phyloP scores from a whole-genome alignment of 2,113 vertebrate species.

The Scortum barcoo region DNA sequence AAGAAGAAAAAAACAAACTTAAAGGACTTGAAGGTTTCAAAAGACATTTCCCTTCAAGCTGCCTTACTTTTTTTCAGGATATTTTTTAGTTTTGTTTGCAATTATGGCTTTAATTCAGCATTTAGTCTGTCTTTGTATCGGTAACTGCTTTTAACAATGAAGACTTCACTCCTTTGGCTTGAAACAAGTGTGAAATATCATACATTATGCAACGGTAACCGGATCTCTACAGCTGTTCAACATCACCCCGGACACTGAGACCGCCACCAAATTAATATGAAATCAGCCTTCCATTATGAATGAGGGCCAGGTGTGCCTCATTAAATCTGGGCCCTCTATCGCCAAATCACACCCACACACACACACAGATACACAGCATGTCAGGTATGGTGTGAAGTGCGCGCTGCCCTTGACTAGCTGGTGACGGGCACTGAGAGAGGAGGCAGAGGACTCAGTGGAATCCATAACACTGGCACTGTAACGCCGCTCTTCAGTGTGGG shows the following conservation, averaged over 20 bases:
- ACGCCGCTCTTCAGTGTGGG: conserved; percentile 26
- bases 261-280: conserved; percentile 81
- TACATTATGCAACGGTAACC: conserved; percentile 79
- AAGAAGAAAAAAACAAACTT: conserved; percentile 4
- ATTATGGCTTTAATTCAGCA: conserved; percentile 32
- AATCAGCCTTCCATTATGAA: conserved; percentile 84
- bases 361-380: conserved; percentile 24
- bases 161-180: conserved; percentile 49
- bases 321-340: conserved; percentile 76
- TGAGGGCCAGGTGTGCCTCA: conserved; percentile 85
- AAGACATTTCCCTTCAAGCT: background rate
- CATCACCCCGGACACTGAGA: conserved; percentile 79
- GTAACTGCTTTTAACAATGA: conserved; percentile 56
- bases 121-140: background rate
- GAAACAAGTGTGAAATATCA: conserved; percentile 71
- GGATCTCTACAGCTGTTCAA: conserved; percentile 81
- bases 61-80: background rate
- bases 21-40: conserved; percentile 3
- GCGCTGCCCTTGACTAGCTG: conserved; percentile 66
- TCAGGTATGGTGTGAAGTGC: conserved; percentile 51
- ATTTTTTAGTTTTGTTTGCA: background rate
- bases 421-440: conserved; percentile 58
- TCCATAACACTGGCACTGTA: conserved; percentile 43
- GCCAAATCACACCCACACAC: conserved; percentile 47
- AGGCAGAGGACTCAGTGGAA: conserved; percentile 44